Percentiles rank a stretch among this genome's conserved stretches.
Conservation (phyloP, 2,113 vertebrate species). For the Sylvietta virens region DNA sequence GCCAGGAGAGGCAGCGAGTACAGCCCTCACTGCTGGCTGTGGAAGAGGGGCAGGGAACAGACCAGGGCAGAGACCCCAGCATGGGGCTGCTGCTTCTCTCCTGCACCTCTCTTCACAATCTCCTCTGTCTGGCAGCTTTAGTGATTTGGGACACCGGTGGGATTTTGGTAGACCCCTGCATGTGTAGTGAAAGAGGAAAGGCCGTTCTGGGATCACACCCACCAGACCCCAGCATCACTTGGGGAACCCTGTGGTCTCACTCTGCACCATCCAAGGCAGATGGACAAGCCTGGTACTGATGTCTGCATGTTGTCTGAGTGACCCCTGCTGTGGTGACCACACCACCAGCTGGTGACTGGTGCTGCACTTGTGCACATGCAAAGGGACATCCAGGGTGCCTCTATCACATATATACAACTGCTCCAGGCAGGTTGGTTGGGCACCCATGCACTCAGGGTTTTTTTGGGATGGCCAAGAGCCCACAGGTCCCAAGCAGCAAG, state of each 20-base stretch:
- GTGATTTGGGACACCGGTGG: accelerated
- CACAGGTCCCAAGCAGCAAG: not conserved
- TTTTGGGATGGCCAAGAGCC: not conserved
- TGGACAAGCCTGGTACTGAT: not conserved
- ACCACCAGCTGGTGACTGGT: not conserved
- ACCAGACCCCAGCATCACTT: not conserved
- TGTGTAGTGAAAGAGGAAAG: not conserved
- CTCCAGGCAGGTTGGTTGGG: not conserved
- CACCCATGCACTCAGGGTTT: not conserved
- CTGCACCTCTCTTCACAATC: not conserved
- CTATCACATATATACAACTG: not conserved
- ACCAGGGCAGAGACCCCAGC: not conserved
- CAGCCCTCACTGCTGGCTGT: accelerated
- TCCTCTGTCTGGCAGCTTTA: not conserved
- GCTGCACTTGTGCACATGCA: accelerated
- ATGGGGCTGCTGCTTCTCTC: not conserved
- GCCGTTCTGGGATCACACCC: not conserved
- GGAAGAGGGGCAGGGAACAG: not conserved
- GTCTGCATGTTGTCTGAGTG: accelerated
- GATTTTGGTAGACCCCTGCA: not conserved
- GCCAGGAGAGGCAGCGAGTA: not conserved
- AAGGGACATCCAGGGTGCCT: not conserved
- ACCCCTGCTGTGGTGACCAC: too few relatives aligned
- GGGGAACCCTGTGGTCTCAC: not conserved
- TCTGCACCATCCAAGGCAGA: not conserved